Evolutionary conservation across 2,113 vertebrate genomes (phyloP), one percentile per base, ranked within the genome.

Genomic region (Tachuris rubrigastra): DNA sequence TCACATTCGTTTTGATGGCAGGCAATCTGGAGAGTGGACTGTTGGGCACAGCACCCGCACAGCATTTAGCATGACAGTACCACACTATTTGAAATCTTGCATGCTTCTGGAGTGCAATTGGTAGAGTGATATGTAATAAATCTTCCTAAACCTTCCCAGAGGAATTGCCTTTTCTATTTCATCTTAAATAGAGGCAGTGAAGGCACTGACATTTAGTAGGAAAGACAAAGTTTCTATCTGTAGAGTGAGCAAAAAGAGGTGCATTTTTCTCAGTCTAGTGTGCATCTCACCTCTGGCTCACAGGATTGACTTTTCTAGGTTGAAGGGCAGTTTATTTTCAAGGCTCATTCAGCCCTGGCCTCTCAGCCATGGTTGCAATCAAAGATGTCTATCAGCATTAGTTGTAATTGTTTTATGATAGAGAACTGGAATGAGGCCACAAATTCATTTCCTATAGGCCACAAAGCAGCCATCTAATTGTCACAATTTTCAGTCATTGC

Each of bases 321-420:
- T 93, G 85, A 88, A 96, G 76, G 88, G 55, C 59, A 88, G 35
- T 95, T 94, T 95, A 88, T 95, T 96, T 96, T 93, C 75, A 88
- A 94, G 75, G 82, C 75, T 92, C 33, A 41, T 91, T 93, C 90
- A 91, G 50, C 50, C 68, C 83, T 88, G 63, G 78, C 67, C 78
- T 94, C 68, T 93, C 50, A 84, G 82, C 67, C 42, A 65, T 56
- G 35, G 35, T 15, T 85, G 63, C 87, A 91, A 91, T 96, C 91
- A 94, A 92, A 90, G 85, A 71, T 74, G 93, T 93, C 95, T 91
- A 84, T 97, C 93, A 96, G 35, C 65, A 96, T 94, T 85, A 96
- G 9, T 30, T 49, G 62, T 89, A 97, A 95, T 95, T 96, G 84
- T 87, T 94, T 96, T 96, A 96, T 96, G 91, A 95, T 88, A 83